Percentiles rank a stretch among this genome's conserved stretches.
phyloP scores from a whole-genome alignment of 30 jellyfish, hydroid and myxozoan species.

The Chironex yamaguchii region DNA sequence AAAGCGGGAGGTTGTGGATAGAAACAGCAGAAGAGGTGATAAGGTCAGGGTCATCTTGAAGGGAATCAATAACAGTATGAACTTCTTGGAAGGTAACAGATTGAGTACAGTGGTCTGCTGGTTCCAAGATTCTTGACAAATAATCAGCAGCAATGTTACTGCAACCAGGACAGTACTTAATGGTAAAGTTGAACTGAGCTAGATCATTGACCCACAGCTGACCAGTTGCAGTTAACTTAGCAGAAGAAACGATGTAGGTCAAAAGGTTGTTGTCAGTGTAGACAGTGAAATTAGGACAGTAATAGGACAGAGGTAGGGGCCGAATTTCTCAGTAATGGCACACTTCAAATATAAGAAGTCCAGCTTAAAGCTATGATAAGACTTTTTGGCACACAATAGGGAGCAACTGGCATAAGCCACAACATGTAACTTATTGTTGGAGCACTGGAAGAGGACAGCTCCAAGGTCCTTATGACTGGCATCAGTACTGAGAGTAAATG shows the following conservation, averaged over 20 bases:
- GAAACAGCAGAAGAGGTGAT: no score
- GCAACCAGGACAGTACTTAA: constrained; percentile 62
- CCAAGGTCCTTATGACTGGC: constrained; percentile 61
- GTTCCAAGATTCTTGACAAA: no score
- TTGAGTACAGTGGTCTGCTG: no score
- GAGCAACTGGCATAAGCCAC: constrained; percentile 57
- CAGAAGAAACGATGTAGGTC: constrained; percentile 34
- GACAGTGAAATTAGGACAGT: constrained; percentile 14
- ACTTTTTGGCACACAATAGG: constrained; percentile 35
- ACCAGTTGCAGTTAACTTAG: constrained; percentile 54
- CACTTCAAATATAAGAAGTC: constrained; percentile 54
- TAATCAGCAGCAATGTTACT: constrained; percentile 76
- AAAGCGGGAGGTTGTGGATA: no score
- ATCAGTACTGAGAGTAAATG: constrained; percentile 38
- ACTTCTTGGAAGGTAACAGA: no score
- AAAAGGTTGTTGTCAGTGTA: constrained; percentile 60
- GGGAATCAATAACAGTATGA: no score
- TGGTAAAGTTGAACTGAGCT: constrained; percentile 61
- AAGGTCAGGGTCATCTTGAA: no score
- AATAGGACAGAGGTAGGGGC: constrained; percentile 25
- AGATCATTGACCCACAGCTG: constrained; percentile 61
- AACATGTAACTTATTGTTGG: constrained; percentile 24
- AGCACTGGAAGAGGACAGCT: constrained; percentile 42
- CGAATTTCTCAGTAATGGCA: constrained; percentile 32
- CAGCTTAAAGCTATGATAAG: constrained; percentile 50